Base-by-base conservation (phyloP, 2,797 vertebrate species). In the Galago senegalensis region DNA sequence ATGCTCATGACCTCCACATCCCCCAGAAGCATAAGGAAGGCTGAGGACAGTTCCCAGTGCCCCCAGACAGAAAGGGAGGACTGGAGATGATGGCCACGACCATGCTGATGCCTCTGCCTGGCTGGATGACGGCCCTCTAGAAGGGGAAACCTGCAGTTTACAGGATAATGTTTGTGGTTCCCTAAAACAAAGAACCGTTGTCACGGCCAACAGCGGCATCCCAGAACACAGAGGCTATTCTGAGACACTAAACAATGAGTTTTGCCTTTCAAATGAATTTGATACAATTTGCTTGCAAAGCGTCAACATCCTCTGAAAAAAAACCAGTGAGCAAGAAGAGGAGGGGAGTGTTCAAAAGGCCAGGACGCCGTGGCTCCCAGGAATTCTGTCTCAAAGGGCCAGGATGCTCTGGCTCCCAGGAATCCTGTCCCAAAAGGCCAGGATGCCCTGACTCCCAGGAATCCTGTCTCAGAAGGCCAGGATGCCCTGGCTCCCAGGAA, bases 161-260 rank as follows among this genome's bases (percentile, higher is more conserved):
- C 7, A 11, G 94, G 94, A 81, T 81, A 16, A 82, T 49, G n/a
- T 43, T 40, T 20, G 70, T 18, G 65, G 25, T 43, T 3, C 37
- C 86, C 86, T 80, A 2, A 94, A 96, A 77, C 76, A 96, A 90
- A 89, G 61, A 29, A 0, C 34, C 0, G 0, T 92, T 95, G 46
- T 93, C 97, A 92, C 5, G 77, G 96, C 53, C 53, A 43, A 98
- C 97, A 0, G 10, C 0, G 20, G 69, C 96, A 95, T 60, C 96
- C 56, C 58, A 93, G 94, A 31, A 1, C 1, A 0, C 43, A 49
- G 37, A 63, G 87, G 80, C 83, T 40, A 76, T 93, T 86, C 92
- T 34, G 56, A 92, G 83, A 94, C 37, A 2, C 49, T 6, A 61
- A 80, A n/a, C 88, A 73, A 49, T 40, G 34, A 79, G 60, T 82